Conservation (phyloP, 2,888 invertebrate species). For the Linnaemya tessellans region DNA sequence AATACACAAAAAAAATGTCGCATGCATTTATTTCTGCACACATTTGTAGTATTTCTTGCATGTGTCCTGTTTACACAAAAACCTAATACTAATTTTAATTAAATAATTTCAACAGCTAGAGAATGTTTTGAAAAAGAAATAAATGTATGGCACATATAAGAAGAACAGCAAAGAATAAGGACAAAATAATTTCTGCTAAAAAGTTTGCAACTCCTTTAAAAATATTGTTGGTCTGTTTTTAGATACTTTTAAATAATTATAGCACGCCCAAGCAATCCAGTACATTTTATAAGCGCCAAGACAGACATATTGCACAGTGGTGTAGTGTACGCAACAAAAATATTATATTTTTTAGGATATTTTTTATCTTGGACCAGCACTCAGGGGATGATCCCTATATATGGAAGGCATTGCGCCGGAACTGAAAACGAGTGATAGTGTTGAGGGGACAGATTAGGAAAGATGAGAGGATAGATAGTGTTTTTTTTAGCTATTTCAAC, state of each 20-base stretch:
- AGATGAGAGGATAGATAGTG: no score
- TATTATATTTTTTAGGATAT: no score
- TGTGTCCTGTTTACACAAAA: background rate
- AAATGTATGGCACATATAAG: background rate
- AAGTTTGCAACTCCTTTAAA: constrained; percentile 42
- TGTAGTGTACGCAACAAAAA: background rate
- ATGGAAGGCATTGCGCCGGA: no score
- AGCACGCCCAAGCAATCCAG: constrained; percentile 60
- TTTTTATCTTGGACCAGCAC: no score
- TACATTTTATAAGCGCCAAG: background rate
- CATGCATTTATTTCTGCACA: background rate
- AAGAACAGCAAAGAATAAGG: constrained; percentile 41
- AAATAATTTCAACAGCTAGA: constrained; percentile 24
- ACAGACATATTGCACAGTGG: background rate
- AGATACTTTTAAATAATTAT: constrained; percentile 35
- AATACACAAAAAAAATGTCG: constrained; percentile 1
- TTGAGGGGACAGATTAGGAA: no score
- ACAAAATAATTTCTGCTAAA: constrained; percentile 30
- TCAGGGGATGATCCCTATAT: no score
- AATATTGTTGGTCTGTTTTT: constrained; percentile 16
- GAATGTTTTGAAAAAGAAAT: background rate
- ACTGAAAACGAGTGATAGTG: no score
- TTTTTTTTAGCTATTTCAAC: no score
- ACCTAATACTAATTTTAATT: constrained; percentile 29
- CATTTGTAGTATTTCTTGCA: background rate